A percentile compares a stretch with the other conserved stretches of the same genome.
These are phyloP conservation scores for Protodeltote pygarga DNA, from an alignment of 2,888 invertebrate genomes.

Conservation along the genomic window DNA sequence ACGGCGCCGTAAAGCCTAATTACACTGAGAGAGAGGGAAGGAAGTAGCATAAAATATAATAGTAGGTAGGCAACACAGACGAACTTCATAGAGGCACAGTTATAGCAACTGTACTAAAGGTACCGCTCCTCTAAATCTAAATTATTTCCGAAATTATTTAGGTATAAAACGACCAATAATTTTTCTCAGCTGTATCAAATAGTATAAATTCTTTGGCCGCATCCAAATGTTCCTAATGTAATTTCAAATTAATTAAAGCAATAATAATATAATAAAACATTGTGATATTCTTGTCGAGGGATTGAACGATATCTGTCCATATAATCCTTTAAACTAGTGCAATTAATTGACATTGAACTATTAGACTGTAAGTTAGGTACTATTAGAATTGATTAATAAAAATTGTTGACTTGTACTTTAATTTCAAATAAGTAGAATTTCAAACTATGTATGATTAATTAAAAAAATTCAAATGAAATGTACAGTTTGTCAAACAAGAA, in stretches of 20 bases:
- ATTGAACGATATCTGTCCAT: slow-evolving; percentile 43
- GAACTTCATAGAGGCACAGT: no score
- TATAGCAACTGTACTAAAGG: neutral
- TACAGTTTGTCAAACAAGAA: no score
- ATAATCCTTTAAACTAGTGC: slow-evolving; percentile 35
- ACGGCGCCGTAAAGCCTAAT: no score
- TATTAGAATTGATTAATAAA: slow-evolving; percentile 17
- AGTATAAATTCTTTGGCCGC: no score
- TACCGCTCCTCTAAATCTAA: slow-evolving; percentile 8
- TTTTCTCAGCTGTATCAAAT: slow-evolving; percentile 25
- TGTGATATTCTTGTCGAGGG: slow-evolving; percentile 48
- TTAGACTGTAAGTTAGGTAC: slow-evolving; percentile 13
- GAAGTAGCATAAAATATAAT: no score
- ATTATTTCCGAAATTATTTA: slow-evolving; percentile 9
- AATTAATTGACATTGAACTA: slow-evolving; percentile 29
- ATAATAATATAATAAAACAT: slow-evolving; percentile 36
- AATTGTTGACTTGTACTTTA: slow-evolving; percentile 36
- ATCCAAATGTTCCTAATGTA: slow-evolving; percentile 35
- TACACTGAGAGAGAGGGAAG: no score
- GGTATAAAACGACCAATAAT: slow-evolving; percentile 30
- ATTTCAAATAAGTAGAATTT: no score
- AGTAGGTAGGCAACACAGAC: no score
- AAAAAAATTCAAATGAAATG: no score
- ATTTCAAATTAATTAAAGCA: slow-evolving; percentile 36
- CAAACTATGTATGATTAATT: no score